A percentile compares a stretch with the other conserved stretches of the same genome.
Evolutionary conservation across 2,797 vertebrate species (phyloP).

Genomic region (Gouania willdenowi): DNA sequence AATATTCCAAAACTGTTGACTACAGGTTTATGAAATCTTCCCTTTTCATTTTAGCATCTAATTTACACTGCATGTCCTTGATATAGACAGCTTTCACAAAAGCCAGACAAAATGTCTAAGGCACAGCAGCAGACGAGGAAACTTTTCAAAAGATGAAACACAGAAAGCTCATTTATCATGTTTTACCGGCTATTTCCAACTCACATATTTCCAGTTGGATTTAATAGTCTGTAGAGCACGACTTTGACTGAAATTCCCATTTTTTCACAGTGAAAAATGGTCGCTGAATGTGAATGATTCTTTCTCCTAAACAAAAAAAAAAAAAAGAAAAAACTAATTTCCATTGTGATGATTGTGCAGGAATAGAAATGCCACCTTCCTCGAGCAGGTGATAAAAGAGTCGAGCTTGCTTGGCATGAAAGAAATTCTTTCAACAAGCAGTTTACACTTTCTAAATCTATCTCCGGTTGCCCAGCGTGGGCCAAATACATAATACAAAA

Average conservation of each 20-base stretch:
- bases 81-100: constrained; percentile 6
- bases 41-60: too few relatives aligned
- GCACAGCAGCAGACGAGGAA: constrained; percentile 14
- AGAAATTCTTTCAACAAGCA: constrained; percentile 23
- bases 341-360: constrained; percentile 61
- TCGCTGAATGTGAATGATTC: constrained; percentile 13
- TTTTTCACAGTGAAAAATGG: constrained; percentile 27
- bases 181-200: constrained; percentile 36
- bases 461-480: too few relatives aligned
- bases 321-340: constrained; percentile 22
- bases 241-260: constrained; percentile 29
- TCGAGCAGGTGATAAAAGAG: constrained; percentile 47
- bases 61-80: too few relatives aligned
- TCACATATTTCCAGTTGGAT: constrained; percentile 24
- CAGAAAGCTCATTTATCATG: constrained; percentile 36
- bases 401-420: constrained; percentile 27
- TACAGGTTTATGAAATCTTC: neutral
- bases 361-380: constrained; percentile 44
- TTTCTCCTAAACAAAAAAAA: constrained; percentile 2
- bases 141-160: constrained; percentile 28
- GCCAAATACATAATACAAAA: too few relatives aligned
- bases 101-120: constrained; percentile 6
- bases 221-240: constrained; percentile 45
- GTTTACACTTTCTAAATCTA: constrained; percentile 20
- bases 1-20: neutral